phyloP scores from a whole-genome alignment of 2,113 vertebrate species.

The Spea multiplicata region DNA sequence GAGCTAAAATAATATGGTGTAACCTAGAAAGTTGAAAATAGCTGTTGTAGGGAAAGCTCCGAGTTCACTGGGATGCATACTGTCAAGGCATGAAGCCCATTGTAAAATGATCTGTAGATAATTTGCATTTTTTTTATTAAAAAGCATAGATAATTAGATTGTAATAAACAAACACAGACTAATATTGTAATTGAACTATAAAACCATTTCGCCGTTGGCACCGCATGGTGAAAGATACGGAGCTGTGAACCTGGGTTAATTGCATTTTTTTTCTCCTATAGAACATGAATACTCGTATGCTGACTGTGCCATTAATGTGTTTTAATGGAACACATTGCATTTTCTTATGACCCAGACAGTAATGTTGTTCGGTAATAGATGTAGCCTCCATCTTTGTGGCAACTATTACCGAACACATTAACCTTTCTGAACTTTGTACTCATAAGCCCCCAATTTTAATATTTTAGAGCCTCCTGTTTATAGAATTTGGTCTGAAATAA shows the following conservation, averaged over 20 bases:
- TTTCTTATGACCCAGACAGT: conserved; percentile 26
- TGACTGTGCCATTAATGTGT: conserved; percentile 29
- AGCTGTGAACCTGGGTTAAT: conserved; percentile 38
- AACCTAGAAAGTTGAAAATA: no score
- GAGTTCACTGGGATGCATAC: no score
- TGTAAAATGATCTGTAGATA: not conserved
- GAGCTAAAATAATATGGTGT: no score
- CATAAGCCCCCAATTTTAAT: conserved; percentile 10
- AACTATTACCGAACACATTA: conserved; percentile 44
- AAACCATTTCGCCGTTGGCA: conserved; percentile 17
- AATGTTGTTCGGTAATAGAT: conserved; percentile 35
- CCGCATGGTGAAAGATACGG: not conserved
- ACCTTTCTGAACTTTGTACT: conserved; percentile 27
- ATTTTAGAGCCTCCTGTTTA: not conserved
- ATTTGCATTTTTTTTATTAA: conserved; percentile 27
- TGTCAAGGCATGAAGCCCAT: not conserved
- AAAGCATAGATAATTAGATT: conserved; percentile 32
- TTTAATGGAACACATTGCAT: conserved; percentile 38
- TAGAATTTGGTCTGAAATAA: not conserved
- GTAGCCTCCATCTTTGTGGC: conserved; percentile 31
- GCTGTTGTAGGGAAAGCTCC: no score
- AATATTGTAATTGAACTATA: conserved; percentile 31
- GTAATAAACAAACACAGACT: conserved; percentile 43
- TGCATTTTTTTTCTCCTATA: conserved; percentile 34
- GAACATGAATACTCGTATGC: conserved; percentile 34